Base-by-base conservation (phyloP, 2,888 invertebrate genomes). In the Spilosoma lubricipeda region DNA sequence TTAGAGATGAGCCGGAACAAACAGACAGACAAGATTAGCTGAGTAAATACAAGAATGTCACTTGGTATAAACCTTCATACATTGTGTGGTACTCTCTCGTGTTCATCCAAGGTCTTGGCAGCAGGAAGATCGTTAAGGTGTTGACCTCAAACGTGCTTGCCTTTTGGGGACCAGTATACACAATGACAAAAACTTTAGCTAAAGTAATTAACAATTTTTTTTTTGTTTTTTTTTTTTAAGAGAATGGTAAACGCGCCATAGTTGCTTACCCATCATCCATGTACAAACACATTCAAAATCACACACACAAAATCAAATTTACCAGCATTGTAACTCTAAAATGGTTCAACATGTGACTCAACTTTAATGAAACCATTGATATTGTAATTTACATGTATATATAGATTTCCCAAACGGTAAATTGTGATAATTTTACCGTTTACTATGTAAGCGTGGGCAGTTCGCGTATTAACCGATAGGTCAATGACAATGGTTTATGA, bases 81-180 rank as follows among this genome's bases (percentile, higher is more conserved):
- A n/a, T 15, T 63, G 27, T 59, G 30, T 18, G 13, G 45, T 67
- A 48, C 67, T 30, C 45, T 67, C 27, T 67, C 9, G 20, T 45
- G 67, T 0, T 18, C 30, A 42, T 42, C 13, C 67, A 67, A 67
- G 67, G 67, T 67, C 67, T 33, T 33, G 5, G 8, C 18, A 33
- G 33, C 67, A 67, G 67, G 67, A 48, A 67, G 33, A 48, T 67
- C 67, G 48, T 67, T 30, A 48, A 67, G 33, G 13, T 48, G 67
- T 30, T 48, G 48, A 48, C 67, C 67, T 67, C 48, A 48, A 13
- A 45, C 67, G 67, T 67, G 48, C 63, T 23, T 33, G 67, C 11
- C 30, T 48, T 33, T 67, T 33, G 48, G 67, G 30, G 30, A 30
- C 67, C 30, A 45, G 45, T 45, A 30, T 30, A 27, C 11, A 23